Evolutionary conservation across 2,888 invertebrate genomes (phyloP), one percentile per base, ranked within the genome.

Genomic region (Dryobotodes eremita): DNA sequence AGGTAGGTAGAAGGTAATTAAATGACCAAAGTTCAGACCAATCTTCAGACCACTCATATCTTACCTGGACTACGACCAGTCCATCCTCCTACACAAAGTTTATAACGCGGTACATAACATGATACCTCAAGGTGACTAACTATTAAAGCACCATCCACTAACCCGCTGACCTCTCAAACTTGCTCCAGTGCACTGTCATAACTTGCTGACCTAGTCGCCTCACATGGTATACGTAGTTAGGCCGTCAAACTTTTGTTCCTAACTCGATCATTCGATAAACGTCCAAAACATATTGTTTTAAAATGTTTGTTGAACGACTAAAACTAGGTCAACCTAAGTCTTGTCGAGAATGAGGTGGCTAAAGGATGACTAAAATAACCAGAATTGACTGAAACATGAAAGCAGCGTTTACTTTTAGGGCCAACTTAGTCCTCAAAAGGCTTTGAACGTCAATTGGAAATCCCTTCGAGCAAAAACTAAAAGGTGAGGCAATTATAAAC

Each of bases 151-250:
- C 59, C 68, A 42, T 66, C 26, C 66, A 73, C 62, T 83, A 59
- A 84, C 79, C 84, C 57, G 86, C 72, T 85, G 75, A 86, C 86
- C 84, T 79, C 74, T 78, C 42, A 42, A 75, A 73, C 75, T 84
- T 46, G 53, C 59, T 72, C 69, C 46, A 62, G 70, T 71, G 48
- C 66, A 79, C 79, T 83, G 84, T 73, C 84, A 86, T 73, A 83
- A 86, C 72, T 86, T 75, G 36, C 70, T 75, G 84, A 79, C 70
- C 86, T 53, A 53, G 77, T 77, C 59, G 36, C 70, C 42, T 62
- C 55, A 10, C 36, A 31, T 73, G 64, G 3, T 55, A 31, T 20
- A 64, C 53, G 62, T 13, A n/a, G 57, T 70, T n/a, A 61, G 31
- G 20, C 61, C 15, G 57, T 8, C 64, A 65, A 86, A 77, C 77